Base-by-base conservation (phyloP, 2,888 invertebrate species). In the Ochropacha duplaris region DNA sequence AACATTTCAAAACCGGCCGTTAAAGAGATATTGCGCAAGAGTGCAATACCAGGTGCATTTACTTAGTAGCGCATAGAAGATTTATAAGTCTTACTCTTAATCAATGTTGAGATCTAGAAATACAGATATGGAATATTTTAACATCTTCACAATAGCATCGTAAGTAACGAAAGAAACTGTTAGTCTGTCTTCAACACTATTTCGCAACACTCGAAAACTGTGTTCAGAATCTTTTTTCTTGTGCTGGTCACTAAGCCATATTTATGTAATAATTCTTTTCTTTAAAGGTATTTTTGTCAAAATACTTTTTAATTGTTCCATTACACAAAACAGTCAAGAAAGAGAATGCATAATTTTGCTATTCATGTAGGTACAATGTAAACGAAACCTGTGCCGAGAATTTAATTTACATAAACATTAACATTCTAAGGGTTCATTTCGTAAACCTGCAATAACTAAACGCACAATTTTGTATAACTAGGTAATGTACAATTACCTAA, bases 21-120 rank as follows among this genome's bases (percentile, higher is more conserved):
- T 44, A 9, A 39, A 44, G 36, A 31, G 11, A 28, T 34, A 50
- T 55, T 50, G 55, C 55, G 22, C 14, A 39, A 49, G n/a, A 55
- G 26, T 34, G 55, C 49, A 50, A 50, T 44, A 19, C 19, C n/a
- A n/a, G 19, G 2, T 44, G 44, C 44, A 44, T 44, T 44, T 44
- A 55, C 44, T 50, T 22, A 51, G 54, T 50, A 39, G 57, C 57
- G 54, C 54, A 49, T 49, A 49, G 39, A 50, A 50, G 54, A 54
- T 51, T 50, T 50, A 54, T 44, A 44, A 9, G 0, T 58, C 28
- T 49, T 49, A 44, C 14, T 54, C 22, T 44, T 55, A 51, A 44
- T 51, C 36, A 36, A 36, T 36, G n/a, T 36, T 36, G n/a, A 36
- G 36, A 36, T 36, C 57, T 55, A 44, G 36, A 44, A 19, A 44